Evolutionary conservation across 2,888 invertebrate species (phyloP).

Genomic region (Ctenicera cuprea): DNA sequence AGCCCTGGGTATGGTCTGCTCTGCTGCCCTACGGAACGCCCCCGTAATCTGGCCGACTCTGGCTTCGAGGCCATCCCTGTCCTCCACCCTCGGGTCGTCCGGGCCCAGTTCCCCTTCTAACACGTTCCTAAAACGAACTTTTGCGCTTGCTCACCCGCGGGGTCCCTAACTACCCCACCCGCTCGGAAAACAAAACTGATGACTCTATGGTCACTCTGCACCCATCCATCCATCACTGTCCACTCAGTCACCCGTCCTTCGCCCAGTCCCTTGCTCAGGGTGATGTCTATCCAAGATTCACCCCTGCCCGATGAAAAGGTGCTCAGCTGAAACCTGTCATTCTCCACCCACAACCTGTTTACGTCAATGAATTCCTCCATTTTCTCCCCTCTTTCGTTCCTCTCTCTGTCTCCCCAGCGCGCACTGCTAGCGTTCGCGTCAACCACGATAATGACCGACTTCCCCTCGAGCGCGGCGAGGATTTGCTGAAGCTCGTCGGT

Average conservation of each 20-base stretch:
- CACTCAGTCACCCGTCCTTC: too few relatives aligned
- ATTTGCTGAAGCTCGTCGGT: neutral
- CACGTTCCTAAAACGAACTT: too few relatives aligned
- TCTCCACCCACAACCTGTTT: neutral
- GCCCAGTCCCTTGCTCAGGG: too few relatives aligned
- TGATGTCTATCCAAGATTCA: too few relatives aligned
- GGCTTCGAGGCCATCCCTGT: neutral
- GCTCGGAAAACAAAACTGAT: too few relatives aligned
- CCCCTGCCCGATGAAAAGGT: neutral
- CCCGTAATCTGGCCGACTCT: neutral
- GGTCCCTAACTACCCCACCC: too few relatives aligned
- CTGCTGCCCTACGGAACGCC: neutral
- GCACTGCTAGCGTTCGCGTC: neutral
- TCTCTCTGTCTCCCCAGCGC: neutral
- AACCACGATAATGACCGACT: neutral
- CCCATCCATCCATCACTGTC: too few relatives aligned
- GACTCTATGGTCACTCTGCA: too few relatives aligned
- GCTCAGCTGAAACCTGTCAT: neutral
- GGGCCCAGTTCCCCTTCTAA: too few relatives aligned
- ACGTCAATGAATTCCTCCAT: neutral
- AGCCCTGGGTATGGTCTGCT: neutral
- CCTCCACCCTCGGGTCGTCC: neutral
- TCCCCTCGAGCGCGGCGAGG: neutral
- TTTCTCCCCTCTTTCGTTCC: neutral
- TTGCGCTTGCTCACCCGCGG: too few relatives aligned